phyloP scores from a whole-genome alignment of 2,797 vertebrate species.

The Falco biarmicus region DNA sequence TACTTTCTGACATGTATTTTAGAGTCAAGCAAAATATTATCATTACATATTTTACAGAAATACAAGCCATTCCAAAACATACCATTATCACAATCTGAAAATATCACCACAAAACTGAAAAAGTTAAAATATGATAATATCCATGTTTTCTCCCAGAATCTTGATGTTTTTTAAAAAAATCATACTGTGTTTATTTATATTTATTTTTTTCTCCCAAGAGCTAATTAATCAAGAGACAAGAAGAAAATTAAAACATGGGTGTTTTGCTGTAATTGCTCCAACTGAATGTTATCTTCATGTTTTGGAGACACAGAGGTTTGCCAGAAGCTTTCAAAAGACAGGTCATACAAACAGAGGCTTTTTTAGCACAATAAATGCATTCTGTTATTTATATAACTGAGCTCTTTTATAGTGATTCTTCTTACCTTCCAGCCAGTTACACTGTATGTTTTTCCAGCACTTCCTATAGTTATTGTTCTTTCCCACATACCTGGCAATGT shows the following conservation, averaged over 20 bases:
- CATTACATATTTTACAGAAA: neutral
- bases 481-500: conserved; percentile 97
- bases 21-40: neutral
- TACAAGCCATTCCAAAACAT: neutral
- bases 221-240: neutral
- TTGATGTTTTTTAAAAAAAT: conserved; percentile 10
- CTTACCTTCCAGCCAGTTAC: conserved; percentile 97
- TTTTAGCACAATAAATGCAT: neutral
- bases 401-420: neutral
- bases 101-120: neutral
- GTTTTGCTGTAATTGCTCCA: neutral
- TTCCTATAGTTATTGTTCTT: conserved; percentile 92
- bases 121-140: neutral
- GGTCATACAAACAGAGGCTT: neutral
- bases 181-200: neutral
- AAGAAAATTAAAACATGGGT: neutral
- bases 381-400: neutral
- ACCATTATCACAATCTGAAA: neutral
- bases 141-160: neutral
- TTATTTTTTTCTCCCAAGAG: neutral
- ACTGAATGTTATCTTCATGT: neutral
- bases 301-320: neutral
- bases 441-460: conserved; percentile 94
- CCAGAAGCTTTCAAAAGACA: conserved; percentile 7
- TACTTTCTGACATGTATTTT: neutral